Evolutionary conservation across 2,113 vertebrate genomes (phyloP).

Genomic region (Melanotaenia duboulayi): DNA sequence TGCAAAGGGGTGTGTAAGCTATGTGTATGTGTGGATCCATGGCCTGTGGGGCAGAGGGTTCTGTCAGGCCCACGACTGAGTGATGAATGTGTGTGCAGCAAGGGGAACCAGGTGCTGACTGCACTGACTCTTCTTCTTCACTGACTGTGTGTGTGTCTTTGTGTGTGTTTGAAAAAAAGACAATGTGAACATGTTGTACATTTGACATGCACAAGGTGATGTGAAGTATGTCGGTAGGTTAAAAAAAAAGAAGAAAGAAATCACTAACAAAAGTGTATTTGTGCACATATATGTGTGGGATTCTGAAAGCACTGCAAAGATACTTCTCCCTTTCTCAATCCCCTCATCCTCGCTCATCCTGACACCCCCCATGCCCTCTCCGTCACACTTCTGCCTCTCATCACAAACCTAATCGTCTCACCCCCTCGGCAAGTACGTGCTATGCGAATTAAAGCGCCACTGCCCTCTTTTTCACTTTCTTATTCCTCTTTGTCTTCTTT

Average conservation of each 20-base stretch:
- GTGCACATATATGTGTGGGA: conserved; percentile 37
- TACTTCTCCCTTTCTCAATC: conserved; percentile 80
- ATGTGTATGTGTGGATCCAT: conserved; percentile 57
- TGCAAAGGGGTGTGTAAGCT: conserved; percentile 29
- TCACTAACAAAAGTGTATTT: conserved; percentile 23
- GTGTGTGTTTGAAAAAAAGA: conserved; percentile 24
- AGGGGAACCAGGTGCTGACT: conserved; percentile 65
- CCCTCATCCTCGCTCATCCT: conserved; percentile 81
- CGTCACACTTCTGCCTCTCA: conserved; percentile 81
- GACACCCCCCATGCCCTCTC: conserved; percentile 81
- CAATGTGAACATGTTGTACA: conserved; percentile 26
- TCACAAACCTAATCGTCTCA: conserved; percentile 84
- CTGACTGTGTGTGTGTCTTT: conserved; percentile 28
- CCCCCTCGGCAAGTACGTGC: conserved; percentile 81
- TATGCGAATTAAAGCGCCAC: conserved; percentile 78
- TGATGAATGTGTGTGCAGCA: conserved; percentile 78
- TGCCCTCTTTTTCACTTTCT: conserved; percentile 72
- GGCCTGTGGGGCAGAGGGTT: conserved; percentile 71
- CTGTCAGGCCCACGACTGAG: conserved; percentile 76
- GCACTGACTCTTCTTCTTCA: conserved; percentile 62
- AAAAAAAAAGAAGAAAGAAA: background rate
- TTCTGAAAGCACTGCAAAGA: conserved; percentile 58
- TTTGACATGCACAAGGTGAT: conserved; percentile 23
- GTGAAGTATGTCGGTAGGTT: conserved; percentile 12
- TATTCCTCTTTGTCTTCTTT: conserved; percentile 70